These are phyloP conservation scores for Hirtodrosophila duncani DNA, from an alignment of 2,888 invertebrate genomes.

Conservation along the genomic window DNA sequence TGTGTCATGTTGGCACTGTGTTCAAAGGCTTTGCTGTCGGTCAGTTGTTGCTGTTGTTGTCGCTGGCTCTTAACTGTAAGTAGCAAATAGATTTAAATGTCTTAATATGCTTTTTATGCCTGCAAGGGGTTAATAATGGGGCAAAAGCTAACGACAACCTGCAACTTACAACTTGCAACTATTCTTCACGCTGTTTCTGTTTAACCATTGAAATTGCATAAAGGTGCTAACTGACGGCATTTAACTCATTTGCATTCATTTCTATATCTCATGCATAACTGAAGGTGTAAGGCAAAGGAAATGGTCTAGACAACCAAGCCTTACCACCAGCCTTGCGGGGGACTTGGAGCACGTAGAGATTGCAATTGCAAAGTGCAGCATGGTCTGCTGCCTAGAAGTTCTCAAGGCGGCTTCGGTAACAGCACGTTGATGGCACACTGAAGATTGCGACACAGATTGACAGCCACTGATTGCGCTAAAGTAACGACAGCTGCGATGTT, in stretches of 20 bases:
- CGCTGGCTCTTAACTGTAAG: constrained; percentile 51
- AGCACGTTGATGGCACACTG: constrained; percentile 42
- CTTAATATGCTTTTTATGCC: constrained; percentile 42
- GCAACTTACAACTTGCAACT: not conserved
- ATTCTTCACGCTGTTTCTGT: constrained; percentile 2
- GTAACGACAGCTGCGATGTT: constrained; percentile 26
- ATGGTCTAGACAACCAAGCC: constrained; percentile 6
- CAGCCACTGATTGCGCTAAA: constrained; percentile 60
- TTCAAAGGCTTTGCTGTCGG: constrained; percentile 27
- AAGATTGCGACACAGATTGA: constrained; percentile 68
- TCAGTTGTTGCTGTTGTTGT: constrained; percentile 36
- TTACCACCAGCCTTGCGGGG: constrained; percentile 3
- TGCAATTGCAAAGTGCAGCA: constrained; percentile 42
- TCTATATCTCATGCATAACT: constrained; percentile 46
- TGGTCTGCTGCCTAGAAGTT: not conserved
- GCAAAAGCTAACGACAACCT: not conserved
- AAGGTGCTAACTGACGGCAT: constrained; percentile 53
- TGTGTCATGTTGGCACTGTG: constrained; percentile 58
- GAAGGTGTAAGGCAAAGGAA: constrained; percentile 20
- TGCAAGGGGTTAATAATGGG: not conserved
- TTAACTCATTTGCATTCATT: constrained; percentile 51
- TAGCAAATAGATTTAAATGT: constrained; percentile 45
- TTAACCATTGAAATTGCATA: constrained; percentile 41
- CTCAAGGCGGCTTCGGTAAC: constrained; percentile 35
- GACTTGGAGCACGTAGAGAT: constrained; percentile 6